Evolutionary conservation across 2,113 vertebrate species (phyloP).

Genomic region (Polypterus bichir): DNA sequence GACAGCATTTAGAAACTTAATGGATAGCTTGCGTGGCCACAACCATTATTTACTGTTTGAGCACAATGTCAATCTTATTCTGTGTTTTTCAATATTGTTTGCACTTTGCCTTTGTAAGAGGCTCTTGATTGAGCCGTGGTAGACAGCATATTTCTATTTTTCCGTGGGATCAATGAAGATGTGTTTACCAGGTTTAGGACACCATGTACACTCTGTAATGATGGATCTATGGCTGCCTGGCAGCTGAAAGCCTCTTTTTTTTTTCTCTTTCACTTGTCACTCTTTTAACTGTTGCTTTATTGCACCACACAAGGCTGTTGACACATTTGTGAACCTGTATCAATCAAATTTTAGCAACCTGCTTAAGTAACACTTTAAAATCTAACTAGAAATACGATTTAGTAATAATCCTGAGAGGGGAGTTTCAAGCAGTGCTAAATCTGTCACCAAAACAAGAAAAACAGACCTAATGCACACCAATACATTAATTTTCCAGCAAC

Average conservation of each 20-base stretch:
- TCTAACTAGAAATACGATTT: constrained; percentile 20
- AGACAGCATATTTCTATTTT: constrained; percentile 82
- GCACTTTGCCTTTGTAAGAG: constrained; percentile 74
- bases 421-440: constrained; percentile 28
- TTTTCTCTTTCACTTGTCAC: constrained; percentile 77
- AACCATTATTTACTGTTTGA: constrained; percentile 83
- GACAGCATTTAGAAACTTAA: constrained; percentile 79
- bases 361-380: constrained; percentile 27
- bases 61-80: constrained; percentile 68
- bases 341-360: constrained; percentile 44
- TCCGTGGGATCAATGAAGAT: constrained; percentile 88
- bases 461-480: no score
- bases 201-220: constrained; percentile 77
- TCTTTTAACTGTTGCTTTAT: constrained; percentile 60
- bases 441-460: neutral
- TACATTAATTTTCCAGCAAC: no score
- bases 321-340: constrained; percentile 53
- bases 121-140: constrained; percentile 71
- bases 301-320: constrained; percentile 58
- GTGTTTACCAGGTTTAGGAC: constrained; percentile 75
- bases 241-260: constrained; percentile 77
- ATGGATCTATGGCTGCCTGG: constrained; percentile 85
- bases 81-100: constrained; percentile 74
- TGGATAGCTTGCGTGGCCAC: constrained; percentile 64
- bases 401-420: constrained; percentile 40